A percentile compares a stretch with the other conserved stretches of the same genome.
These are phyloP conservation scores for Polia nebulosa DNA, from an alignment of 2,888 invertebrate genomes.

Conservation along the genomic window DNA sequence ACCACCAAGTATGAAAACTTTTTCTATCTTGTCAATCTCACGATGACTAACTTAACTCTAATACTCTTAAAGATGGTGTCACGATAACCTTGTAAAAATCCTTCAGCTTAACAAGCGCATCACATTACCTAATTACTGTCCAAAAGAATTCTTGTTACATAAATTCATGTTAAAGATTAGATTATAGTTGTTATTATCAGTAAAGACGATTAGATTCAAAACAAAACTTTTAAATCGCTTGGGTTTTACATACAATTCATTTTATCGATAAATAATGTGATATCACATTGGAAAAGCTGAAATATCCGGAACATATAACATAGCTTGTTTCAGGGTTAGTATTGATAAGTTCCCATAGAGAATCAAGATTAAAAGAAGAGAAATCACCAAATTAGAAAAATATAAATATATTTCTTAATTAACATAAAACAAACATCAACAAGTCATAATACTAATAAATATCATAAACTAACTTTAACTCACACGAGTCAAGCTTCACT, in stretches of 20 bases:
- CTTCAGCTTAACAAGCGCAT: neutral
- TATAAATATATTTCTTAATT: constrained; percentile 46
- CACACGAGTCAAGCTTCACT: constrained; percentile 75
- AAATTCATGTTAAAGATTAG: constrained; percentile 44
- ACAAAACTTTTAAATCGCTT: constrained; percentile 50
- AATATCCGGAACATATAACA: constrained; percentile 5
- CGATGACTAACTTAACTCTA: no score
- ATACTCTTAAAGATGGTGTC: neutral
- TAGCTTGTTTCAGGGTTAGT: neutral
- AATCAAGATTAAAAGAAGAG: neutral
- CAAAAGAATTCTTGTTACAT: constrained; percentile 30
- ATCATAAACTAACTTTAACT: constrained; percentile 11
- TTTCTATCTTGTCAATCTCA: no score
- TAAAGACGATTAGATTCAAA: constrained; percentile 54
- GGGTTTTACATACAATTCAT: constrained; percentile 37
- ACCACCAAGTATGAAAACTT: no score
- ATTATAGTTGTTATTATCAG: constrained; percentile 37
- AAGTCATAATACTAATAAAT: constrained; percentile 11
- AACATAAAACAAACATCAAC: constrained; percentile 6
- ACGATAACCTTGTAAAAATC: neutral
- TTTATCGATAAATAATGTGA: constrained; percentile 43
- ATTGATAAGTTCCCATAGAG: no score
- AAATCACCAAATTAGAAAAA: constrained; percentile 27
- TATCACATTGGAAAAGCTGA: constrained; percentile 16
- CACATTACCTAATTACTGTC: constrained; percentile 11